Evolutionary conservation across 2,888 invertebrate genomes (phyloP).

Genomic region (Diloba caeruleocephala): DNA sequence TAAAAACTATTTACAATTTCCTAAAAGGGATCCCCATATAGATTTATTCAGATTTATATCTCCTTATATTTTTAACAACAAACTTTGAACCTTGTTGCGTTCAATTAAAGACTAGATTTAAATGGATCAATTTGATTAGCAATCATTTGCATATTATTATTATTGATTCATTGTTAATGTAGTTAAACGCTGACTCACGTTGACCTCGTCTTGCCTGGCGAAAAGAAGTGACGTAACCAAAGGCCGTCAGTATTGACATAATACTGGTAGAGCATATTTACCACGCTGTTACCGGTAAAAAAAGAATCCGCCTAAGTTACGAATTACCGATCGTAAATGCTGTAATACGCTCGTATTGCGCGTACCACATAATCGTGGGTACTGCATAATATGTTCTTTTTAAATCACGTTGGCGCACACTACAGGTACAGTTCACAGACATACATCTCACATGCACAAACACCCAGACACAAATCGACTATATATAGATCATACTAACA

Average conservation of each 20-base stretch:
- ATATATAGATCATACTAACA: no score
- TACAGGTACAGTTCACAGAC: no score
- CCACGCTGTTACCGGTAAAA: background rate
- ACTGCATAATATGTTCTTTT: no score
- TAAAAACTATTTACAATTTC: no score
- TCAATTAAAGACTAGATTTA: conserved; percentile 7
- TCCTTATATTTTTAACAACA: conserved; percentile 9
- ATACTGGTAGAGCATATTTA: conserved; percentile 12
- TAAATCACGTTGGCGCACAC: no score
- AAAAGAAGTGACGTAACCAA: conserved; percentile 28
- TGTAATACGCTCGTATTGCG: background rate
- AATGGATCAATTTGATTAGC: conserved; percentile 3
- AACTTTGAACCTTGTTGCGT: conserved; percentile 13
- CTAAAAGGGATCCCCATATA: background rate
- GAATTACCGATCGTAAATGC: background rate
- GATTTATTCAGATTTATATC: background rate
- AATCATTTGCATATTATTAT: conserved; percentile 24
- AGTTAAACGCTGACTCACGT: conserved; percentile 22
- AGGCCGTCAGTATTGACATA: conserved; percentile 26
- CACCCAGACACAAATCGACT: no score
- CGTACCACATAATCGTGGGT: background rate
- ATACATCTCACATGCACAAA: no score
- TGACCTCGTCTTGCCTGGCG: conserved; percentile 27
- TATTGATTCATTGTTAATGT: conserved; percentile 8
- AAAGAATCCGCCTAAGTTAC: background rate